These are phyloP conservation scores for Malurus leucopterus DNA, from an alignment of 2,797 vertebrate genomes.

Conservation along the genomic window DNA sequence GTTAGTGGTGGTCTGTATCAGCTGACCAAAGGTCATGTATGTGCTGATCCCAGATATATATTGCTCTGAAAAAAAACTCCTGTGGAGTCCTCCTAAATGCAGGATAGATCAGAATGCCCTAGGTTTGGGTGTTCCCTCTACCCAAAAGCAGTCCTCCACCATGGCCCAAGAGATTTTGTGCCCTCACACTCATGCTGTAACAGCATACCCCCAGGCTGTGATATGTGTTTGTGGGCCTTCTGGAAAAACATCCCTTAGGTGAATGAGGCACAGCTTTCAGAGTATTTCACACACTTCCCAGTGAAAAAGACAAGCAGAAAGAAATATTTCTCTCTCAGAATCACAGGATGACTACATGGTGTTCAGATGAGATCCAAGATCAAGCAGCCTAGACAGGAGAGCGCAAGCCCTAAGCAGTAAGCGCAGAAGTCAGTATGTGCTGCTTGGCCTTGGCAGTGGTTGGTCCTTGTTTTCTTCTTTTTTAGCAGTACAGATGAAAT, in stretches of 20 bases:
- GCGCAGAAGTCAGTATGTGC: neutral
- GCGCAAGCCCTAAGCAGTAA: neutral
- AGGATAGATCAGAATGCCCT: neutral
- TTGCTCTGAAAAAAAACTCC: neutral
- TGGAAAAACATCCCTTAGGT: neutral
- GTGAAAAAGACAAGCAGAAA: neutral
- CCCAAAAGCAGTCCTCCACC: neutral
- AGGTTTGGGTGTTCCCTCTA: neutral
- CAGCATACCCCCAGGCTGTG: accelerated
- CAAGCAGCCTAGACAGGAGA: neutral
- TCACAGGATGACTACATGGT: neutral
- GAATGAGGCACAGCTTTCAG: neutral
- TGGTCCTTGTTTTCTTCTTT: neutral
- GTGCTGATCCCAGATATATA: neutral
- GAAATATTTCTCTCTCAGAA: neutral
- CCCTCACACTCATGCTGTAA: neutral
- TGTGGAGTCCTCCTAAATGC: accelerated
- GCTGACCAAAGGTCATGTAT: neutral
- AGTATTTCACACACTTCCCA: neutral
- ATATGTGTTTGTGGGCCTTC: neutral
- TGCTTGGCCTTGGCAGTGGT: neutral
- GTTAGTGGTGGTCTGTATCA: neutral
- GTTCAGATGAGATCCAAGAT: neutral
- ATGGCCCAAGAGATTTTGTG: neutral
- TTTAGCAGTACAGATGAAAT: neutral